Evolutionary conservation across 2,888 invertebrate genomes (phyloP).

Genomic region (Phytoseiulus persimilis): DNA sequence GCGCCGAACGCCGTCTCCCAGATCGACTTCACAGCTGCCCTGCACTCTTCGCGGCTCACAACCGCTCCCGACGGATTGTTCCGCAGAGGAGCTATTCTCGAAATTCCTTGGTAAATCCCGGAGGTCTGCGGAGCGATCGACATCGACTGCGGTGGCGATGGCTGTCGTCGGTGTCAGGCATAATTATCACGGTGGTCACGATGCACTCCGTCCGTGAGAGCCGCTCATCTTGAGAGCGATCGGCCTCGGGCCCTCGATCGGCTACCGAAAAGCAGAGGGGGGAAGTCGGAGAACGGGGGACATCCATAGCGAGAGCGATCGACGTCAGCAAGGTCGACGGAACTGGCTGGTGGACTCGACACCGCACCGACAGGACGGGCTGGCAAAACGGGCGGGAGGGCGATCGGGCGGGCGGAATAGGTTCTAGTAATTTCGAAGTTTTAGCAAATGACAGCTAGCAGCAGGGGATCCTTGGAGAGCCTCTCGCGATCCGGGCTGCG

Average conservation of each 20-base stretch:
- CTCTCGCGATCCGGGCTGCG: not conserved
- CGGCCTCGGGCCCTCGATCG: not conserved
- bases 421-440: not conserved
- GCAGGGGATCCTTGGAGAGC: not conserved
- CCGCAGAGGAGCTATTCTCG: no score
- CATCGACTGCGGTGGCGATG: not conserved
- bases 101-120: no score
- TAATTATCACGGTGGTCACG: not conserved
- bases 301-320: not conserved
- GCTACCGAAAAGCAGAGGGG: not conserved
- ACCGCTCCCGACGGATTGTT: no score
- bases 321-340: not conserved
- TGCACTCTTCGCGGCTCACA: not conserved
- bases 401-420: not conserved
- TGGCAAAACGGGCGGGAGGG: not conserved
- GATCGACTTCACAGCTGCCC: not conserved
- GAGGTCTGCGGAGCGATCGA: no score
- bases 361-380: not conserved
- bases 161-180: not conserved
- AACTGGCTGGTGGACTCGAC: not conserved
- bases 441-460: not conserved
- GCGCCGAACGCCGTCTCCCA: not conserved
- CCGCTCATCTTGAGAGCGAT: not conserved
- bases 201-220: not conserved
- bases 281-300: not conserved